A percentile compares a stretch with the other conserved stretches of the same genome.
These are phyloP conservation scores for Acanthopagrus latus DNA, from an alignment of 2,797 vertebrate genomes.

Conservation along the genomic window DNA sequence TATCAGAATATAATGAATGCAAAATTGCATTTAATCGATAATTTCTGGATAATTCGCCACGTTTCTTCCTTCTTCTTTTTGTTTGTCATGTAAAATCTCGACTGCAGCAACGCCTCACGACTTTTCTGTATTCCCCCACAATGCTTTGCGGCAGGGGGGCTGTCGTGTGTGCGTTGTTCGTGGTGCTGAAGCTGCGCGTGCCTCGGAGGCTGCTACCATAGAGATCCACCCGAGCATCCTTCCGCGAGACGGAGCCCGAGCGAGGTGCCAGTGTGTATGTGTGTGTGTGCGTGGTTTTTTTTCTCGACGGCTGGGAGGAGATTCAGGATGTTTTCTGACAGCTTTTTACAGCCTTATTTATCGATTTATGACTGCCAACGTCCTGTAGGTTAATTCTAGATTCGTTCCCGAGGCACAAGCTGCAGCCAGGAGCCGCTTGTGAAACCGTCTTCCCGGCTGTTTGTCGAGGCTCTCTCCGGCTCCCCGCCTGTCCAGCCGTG, in stretches of 20 bases:
- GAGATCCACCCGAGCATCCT: slow-evolving; percentile 73
- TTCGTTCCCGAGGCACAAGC: slow-evolving; percentile 9
- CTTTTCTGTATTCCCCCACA: slow-evolving; percentile 83
- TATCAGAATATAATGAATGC: no score
- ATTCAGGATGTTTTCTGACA: slow-evolving; percentile 24
- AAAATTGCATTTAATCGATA: neutral
- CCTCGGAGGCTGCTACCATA: slow-evolving; percentile 68
- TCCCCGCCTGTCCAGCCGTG: slow-evolving; percentile 48
- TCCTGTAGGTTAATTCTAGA: neutral
- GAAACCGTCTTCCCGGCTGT: slow-evolving; percentile 11
- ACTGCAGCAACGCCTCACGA: slow-evolving; percentile 83
- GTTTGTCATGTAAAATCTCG: slow-evolving; percentile 34
- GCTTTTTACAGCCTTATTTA: neutral
- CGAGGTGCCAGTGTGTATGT: slow-evolving; percentile 5
- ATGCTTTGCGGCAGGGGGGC: slow-evolving; percentile 83
- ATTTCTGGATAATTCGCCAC: neutral
- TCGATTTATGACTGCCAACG: neutral
- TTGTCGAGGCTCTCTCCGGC: slow-evolving; percentile 43
- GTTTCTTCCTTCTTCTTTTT: slow-evolving; percentile 25
- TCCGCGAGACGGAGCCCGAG: slow-evolving; percentile 56
- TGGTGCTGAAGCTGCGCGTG: slow-evolving; percentile 90
- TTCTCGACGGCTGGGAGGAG: neutral
- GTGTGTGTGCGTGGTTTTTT: no score
- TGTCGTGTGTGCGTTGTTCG: slow-evolving; percentile 81
- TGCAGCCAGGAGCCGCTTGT: slow-evolving; percentile 9